These are phyloP conservation scores for Brachyhypopomus gauderio DNA, from an alignment of 2,113 vertebrate species.

Conservation along the genomic window DNA sequence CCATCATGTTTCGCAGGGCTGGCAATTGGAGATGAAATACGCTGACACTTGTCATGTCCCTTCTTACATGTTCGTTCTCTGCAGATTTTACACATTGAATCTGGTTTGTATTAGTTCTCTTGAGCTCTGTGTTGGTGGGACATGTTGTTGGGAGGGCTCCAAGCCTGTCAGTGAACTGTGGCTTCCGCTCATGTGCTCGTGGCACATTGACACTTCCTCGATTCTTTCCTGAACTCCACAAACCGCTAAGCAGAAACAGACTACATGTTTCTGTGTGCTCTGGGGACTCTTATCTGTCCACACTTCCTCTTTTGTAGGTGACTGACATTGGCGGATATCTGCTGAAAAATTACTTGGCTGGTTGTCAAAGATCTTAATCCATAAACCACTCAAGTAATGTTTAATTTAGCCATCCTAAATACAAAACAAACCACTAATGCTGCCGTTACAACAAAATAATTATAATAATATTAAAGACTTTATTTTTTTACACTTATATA, in stretches of 20 bases:
- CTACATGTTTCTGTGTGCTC: neutral
- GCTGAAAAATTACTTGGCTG: conserved; percentile 19
- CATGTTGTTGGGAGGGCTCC: conserved; percentile 49
- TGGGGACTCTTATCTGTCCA: conserved; percentile 18
- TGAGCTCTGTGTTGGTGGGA: conserved; percentile 50
- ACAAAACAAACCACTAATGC: no score
- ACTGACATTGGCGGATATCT: conserved; percentile 1
- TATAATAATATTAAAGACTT: no score
- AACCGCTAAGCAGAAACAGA: conserved; percentile 38
- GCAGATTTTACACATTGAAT: conserved; percentile 47
- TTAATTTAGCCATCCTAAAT: neutral
- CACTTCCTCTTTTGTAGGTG: neutral
- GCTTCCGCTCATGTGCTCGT: conserved; percentile 16
- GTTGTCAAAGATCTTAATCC: conserved; percentile 1
- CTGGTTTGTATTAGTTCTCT: conserved; percentile 56
- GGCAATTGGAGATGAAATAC: conserved; percentile 56
- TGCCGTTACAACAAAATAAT: no score
- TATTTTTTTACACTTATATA: no score
- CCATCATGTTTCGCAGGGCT: conserved; percentile 45
- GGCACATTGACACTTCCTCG: neutral
- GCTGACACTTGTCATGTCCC: conserved; percentile 54
- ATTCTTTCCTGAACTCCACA: conserved; percentile 27
- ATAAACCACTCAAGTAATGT: conserved; percentile 10
- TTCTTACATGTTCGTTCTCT: conserved; percentile 48
- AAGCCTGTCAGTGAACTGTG: conserved; percentile 38